Evolutionary conservation across 2,113 vertebrate species (phyloP).

Genomic region (Cephalopholis sonnerati): DNA sequence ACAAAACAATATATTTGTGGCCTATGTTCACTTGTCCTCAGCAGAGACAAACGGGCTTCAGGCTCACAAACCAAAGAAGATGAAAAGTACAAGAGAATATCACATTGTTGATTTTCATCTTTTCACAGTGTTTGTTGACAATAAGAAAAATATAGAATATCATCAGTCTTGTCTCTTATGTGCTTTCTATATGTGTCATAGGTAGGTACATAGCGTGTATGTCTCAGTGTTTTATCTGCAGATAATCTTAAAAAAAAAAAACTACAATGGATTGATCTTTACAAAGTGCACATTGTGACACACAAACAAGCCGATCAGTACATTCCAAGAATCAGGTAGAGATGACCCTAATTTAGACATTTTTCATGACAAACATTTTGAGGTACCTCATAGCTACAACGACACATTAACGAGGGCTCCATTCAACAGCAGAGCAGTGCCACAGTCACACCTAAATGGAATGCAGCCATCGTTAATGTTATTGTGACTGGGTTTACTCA

Average conservation of each 20-base stretch:
- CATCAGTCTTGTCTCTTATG: background rate
- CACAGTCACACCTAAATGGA: background rate
- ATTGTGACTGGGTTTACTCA: background rate
- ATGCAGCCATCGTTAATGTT: background rate
- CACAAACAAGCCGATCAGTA: slow-evolving; percentile 47
- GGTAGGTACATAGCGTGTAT: background rate
- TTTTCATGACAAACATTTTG: background rate
- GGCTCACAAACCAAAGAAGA: too few species aligned
- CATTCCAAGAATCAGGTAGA: slow-evolving; percentile 2
- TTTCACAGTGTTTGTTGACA: too few species aligned
- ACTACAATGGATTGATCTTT: background rate
- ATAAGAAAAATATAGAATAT: too few species aligned
- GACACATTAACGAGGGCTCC: background rate
- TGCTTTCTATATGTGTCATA: background rate
- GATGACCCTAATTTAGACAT: background rate
- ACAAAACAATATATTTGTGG: too few species aligned
- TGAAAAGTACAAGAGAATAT: too few species aligned
- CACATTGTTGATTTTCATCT: too few species aligned
- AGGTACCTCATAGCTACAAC: background rate
- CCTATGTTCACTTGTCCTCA: too few species aligned
- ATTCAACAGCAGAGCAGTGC: background rate
- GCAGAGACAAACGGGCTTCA: too few species aligned
- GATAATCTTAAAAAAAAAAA: slow-evolving; percentile 40
- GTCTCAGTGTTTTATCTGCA: slow-evolving; percentile 29
- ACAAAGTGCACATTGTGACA: slow-evolving; percentile 23